These are phyloP conservation scores for Lamellibrachia luymesi DNA, from an alignment of 1,140 invertebrate species.

Conservation along the genomic window DNA sequence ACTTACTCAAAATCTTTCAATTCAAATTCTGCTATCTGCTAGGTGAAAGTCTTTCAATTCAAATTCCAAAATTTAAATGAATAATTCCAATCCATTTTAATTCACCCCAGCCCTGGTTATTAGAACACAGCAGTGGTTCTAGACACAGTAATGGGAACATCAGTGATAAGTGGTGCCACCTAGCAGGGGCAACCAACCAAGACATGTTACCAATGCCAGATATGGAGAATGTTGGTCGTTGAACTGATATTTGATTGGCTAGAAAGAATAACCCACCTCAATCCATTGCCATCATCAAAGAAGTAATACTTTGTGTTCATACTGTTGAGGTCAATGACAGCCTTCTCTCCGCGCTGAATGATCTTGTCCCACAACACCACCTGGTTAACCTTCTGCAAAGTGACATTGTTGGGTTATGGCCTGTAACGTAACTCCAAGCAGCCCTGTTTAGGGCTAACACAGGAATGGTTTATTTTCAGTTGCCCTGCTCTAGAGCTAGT, in stretches of 20 bases:
- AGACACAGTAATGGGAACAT: too few species aligned
- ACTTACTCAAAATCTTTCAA: too few species aligned
- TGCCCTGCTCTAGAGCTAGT: too few species aligned
- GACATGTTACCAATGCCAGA: neutral
- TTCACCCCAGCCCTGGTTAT: neutral
- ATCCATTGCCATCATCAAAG: slow-evolving; percentile 97
- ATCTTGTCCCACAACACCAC: slow-evolving; percentile 99
- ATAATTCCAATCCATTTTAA: too few species aligned
- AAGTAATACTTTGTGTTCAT: slow-evolving; percentile 99
- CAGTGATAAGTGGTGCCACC: neutral
- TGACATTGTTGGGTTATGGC: neutral
- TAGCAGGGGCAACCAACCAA: neutral
- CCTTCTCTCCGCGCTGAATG: slow-evolving; percentile 88
- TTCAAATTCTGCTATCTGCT: too few species aligned
- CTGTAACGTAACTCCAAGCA: too few species aligned
- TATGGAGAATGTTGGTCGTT: slow-evolving; percentile 15
- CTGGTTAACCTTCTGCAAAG: slow-evolving; percentile 62
- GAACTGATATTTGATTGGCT: slow-evolving; percentile 11
- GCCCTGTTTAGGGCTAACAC: too few species aligned
- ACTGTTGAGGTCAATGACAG: slow-evolving; percentile 86
- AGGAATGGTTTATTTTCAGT: too few species aligned
- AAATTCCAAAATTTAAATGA: too few species aligned
- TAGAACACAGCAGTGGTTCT: neutral
- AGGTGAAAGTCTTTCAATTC: too few species aligned
- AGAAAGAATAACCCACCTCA: slow-evolving; percentile 68